A percentile compares a stretch with the other conserved stretches of the same genome.
These are phyloP conservation scores for Microcebus tavaratra DNA, from an alignment of 2,113 vertebrate genomes.

Conservation along the genomic window DNA sequence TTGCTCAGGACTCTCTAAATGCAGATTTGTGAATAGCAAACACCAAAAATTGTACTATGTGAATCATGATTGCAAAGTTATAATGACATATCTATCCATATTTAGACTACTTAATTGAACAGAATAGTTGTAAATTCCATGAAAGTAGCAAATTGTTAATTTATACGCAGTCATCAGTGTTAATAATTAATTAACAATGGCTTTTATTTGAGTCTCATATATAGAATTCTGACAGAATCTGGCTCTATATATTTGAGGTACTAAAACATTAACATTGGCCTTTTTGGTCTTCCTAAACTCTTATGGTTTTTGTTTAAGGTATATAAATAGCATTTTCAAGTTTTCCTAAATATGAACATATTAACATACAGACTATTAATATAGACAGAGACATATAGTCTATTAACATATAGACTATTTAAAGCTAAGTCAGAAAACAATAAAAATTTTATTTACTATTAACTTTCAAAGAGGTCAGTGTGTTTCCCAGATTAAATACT, in stretches of 20 bases:
- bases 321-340: background rate
- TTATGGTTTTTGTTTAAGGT: background rate
- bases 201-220: background rate
- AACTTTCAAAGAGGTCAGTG: background rate
- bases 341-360: background rate
- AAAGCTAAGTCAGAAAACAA: background rate
- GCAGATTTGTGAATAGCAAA: background rate
- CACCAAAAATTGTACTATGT: background rate
- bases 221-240: background rate
- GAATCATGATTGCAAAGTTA: background rate
- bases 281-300: background rate
- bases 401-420: background rate
- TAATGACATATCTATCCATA: background rate
- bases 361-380: background rate
- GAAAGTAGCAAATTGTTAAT: background rate
- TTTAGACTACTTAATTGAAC: background rate
- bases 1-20: background rate
- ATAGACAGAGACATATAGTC: no score
- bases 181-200: background rate
- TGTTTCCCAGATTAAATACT: background rate
- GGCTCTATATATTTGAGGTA: background rate
- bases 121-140: background rate
- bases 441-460: conserved; percentile 35
- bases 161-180: background rate
- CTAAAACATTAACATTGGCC: background rate